Evolutionary conservation across 2,888 invertebrate genomes (phyloP), one percentile per base, ranked within the genome.

Genomic region (Oscheius sp.): DNA sequence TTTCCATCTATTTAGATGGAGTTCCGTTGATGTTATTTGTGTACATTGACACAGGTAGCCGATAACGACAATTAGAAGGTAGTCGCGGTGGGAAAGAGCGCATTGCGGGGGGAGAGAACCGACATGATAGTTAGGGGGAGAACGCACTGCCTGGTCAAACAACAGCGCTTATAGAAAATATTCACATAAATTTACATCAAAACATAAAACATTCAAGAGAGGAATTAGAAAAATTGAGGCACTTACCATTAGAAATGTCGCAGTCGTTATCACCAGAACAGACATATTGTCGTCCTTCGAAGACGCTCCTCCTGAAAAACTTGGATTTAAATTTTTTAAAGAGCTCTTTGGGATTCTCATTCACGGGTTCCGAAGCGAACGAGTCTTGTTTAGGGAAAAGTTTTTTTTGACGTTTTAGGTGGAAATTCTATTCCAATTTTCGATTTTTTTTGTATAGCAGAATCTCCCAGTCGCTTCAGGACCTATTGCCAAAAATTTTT

Each of bases 211-310:
- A n/a, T n/a, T n/a, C n/a, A n/a, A n/a, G n/a, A n/a, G n/a, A n/a
- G n/a, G n/a, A n/a, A n/a, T n/a, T n/a, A n/a, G n/a, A n/a, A n/a
- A n/a, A n/a, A n/a, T n/a, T n/a, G n/a, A n/a, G n/a, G n/a, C n/a
- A 21, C 74, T 43, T 55, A 83, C 83, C 83, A 69, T 85, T 80
- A 2, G 82, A 78, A 61, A 85, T 83, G 46, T 84, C 82, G 55
- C 85, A 85, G 53, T 78, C 74, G 46, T 81, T 83, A 12, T 80
- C 81, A 12, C 76, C 76, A 0, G 69, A 71, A 69, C 85, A 85
- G 64, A 75, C 76, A 68, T 85, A 85, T 52, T 75, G 72, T 1
- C 85, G 76, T 23, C 78, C 78, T 69, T 85, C 85, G 75, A 83
- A 85, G 21, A 85, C 82, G 27, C 80, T 81, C 29, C 85, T 70